Evolutionary conservation across 2,888 invertebrate species (phyloP), one percentile per base, ranked within the genome.

Genomic region (Atherix ibis): DNA sequence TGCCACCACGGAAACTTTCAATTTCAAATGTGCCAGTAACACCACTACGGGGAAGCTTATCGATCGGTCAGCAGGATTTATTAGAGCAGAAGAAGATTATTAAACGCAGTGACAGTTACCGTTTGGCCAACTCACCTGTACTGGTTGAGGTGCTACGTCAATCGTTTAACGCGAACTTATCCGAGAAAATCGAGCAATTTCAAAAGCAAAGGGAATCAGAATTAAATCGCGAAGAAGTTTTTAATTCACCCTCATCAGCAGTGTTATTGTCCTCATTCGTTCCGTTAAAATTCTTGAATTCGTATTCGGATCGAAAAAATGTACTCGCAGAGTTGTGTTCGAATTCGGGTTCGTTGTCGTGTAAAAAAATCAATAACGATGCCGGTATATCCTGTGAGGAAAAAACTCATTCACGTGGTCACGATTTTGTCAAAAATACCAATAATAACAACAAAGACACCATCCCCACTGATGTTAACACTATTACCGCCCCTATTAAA

Each of bases 101-200:
- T 30, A 81, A 80, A 58, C 75, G 85, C 39, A 82, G 81, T 54
- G 81, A 85, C 56, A 85, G 84, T 60, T 85, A 85, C 54, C 73
- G 82, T 43, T 68, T 80, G 57, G 85, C 85, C 12, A 84, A 84
- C 59, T 35, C 35, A 31, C 35, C 35, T 27, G 31, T 35, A 18
- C 27, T 22, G 22, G 22, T 22, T 10, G 22, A 22, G 6, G 10
- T 22, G 6, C n/a, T n/a, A n/a, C n/a, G n/a, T n/a, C n/a, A n/a
- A n/a, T n/a, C n/a, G n/a, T n/a, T n/a, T n/a, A n/a, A n/a, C n/a
- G n/a, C n/a, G n/a, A n/a, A n/a, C n/a, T n/a, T n/a, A n/a, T 22
- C 22, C 6, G 22, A 22, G 22, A 22, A 10, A 22, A 22, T 22
- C 22, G 6, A 22, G 10, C 22, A 22, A 22, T 22, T 22, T 10